A percentile compares a stretch with the other conserved stretches of the same genome.
These are phyloP conservation scores for Syngnathus rostellatus DNA, from an alignment of 2,797 vertebrate species.

Conservation along the genomic window DNA sequence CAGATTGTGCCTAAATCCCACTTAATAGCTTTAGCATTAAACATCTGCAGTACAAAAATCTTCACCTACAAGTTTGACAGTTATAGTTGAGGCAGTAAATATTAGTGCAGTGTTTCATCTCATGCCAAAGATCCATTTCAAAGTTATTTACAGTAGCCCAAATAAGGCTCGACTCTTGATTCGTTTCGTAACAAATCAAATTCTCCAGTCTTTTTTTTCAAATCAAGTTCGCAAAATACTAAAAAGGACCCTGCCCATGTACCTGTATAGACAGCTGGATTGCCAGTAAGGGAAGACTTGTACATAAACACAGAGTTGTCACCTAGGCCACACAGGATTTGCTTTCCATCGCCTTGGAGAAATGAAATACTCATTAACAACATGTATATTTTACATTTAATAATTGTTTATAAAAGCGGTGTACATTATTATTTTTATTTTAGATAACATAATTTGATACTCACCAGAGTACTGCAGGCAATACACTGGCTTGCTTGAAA, in stretches of 20 bases:
- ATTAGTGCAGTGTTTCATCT: constrained; percentile 25
- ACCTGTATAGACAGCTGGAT: constrained; percentile 77
- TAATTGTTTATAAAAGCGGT: too few relatives aligned
- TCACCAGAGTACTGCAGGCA: constrained; percentile 80
- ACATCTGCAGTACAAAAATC: constrained; percentile 9
- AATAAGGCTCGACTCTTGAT: constrained; percentile 8
- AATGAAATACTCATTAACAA: not conserved
- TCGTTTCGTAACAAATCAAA: constrained; percentile 2
- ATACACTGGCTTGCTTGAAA: constrained; percentile 56
- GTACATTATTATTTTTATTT: not conserved
- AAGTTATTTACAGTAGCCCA: constrained; percentile 18
- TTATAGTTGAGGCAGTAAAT: constrained; percentile 13
- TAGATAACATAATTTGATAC: constrained; percentile 3
- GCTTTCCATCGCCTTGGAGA: constrained; percentile 76
- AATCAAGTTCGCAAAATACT: not conserved
- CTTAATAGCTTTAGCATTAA: constrained; percentile 10
- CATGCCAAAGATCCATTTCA: constrained; percentile 24
- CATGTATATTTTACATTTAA: not conserved
- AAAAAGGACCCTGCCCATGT: not conserved
- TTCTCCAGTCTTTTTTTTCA: not conserved
- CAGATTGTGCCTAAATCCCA: not conserved
- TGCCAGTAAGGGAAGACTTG: constrained; percentile 65
- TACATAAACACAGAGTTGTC: constrained; percentile 74
- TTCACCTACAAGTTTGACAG: constrained; percentile 29
- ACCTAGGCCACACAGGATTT: constrained; percentile 80